These are phyloP conservation scores for Eledona agricola DNA, from an alignment of 2,888 invertebrate genomes.

Conservation along the genomic window DNA sequence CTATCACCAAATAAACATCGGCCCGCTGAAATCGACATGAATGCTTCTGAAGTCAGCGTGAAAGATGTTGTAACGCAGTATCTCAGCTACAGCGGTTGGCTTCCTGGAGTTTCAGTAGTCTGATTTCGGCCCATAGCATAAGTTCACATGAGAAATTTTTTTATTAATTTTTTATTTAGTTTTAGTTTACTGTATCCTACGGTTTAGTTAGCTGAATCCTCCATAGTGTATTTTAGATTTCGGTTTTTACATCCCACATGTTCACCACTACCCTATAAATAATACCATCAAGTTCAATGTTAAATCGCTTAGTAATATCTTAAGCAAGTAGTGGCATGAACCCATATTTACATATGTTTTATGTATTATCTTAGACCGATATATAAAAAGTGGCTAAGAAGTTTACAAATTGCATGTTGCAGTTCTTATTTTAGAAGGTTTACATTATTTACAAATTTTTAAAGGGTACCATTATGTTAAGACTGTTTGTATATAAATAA, in stretches of 20 bases:
- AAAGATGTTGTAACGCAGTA: conserved; percentile 58
- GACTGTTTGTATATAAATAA: conserved; percentile 37
- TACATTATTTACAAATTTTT: conserved; percentile 12
- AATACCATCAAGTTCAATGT: not conserved
- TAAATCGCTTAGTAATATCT: conserved; percentile 3
- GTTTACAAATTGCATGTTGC: not conserved
- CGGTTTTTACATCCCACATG: not conserved
- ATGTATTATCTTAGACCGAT: not conserved
- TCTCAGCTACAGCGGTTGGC: conserved; percentile 56
- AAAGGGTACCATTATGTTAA: conserved; percentile 36
- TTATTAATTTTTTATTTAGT: conserved; percentile 7
- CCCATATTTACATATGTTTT: not conserved
- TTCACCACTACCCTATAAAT: not conserved
- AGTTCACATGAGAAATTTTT: conserved; percentile 6
- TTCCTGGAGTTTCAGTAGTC: conserved; percentile 53
- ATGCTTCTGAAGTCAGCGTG: conserved; percentile 47
- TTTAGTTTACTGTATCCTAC: not conserved
- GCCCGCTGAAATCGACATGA: conserved; percentile 42
- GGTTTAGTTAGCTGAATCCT: conserved; percentile 13
- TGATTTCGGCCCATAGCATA: conserved; percentile 33
- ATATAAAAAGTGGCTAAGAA: conserved; percentile 3
- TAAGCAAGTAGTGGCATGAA: conserved; percentile 1
- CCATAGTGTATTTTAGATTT: conserved; percentile 12
- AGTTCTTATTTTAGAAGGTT: conserved; percentile 15
- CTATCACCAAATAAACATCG: conserved; percentile 49